Conservation (phyloP, 2,797 vertebrate genomes). For the Artibeus lituratus region DNA sequence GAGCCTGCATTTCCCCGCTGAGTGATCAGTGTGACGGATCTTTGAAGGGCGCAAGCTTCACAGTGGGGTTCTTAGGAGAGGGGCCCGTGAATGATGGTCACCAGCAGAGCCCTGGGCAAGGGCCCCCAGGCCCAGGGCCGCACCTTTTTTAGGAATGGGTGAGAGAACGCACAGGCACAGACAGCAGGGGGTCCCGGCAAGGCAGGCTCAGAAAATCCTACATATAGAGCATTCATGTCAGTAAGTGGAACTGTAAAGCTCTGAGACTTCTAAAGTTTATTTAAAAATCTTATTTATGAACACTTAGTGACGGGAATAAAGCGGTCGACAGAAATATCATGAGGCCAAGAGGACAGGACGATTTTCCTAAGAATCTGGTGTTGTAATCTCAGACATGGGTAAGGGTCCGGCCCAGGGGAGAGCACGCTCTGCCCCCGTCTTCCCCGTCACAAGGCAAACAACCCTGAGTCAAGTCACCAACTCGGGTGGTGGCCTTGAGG, state of each 20-base stretch:
- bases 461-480: too few species aligned
- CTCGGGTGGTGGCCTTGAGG: background rate
- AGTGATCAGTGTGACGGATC: background rate
- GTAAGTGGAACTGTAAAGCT: background rate
- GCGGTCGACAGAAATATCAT: background rate
- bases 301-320: background rate
- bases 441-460: background rate
- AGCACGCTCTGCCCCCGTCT: background rate
- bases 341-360: background rate
- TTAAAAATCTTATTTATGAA: background rate
- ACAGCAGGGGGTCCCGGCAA: background rate
- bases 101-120: background rate
- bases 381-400: background rate
- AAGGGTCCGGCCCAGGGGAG: background rate
- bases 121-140: background rate
- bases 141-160: background rate
- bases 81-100: background rate
- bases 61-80: background rate
- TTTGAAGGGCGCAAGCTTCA: background rate
- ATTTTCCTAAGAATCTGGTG: background rate
- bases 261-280: background rate
- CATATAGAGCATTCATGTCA: background rate
- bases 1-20: background rate
- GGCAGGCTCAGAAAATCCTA: too few species aligned
- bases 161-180: background rate